A percentile compares a stretch with the other conserved stretches of the same genome.
Evolutionary conservation across 2,888 invertebrate genomes (phyloP).

Genomic region (Penaeus monodon): DNA sequence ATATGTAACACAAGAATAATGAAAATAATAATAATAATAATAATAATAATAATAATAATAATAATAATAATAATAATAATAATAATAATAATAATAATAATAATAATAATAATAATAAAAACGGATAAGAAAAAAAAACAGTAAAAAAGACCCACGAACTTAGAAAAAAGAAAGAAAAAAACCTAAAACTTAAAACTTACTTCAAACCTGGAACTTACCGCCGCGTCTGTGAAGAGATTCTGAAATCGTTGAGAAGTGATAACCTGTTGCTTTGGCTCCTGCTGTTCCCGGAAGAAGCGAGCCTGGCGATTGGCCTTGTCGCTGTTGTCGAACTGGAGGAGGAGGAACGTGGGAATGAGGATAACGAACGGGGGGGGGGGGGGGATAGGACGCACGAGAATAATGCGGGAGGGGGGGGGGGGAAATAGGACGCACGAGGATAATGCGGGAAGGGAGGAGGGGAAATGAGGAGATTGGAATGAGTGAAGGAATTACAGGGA

Average conservation of each 20-base stretch:
- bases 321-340: constrained; percentile 29
- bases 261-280: constrained; percentile 14
- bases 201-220: not conserved
- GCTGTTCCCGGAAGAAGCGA: constrained; percentile 24
- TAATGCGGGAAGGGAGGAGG: too few species aligned
- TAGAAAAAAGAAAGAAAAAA: too few species aligned
- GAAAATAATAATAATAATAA: too few species aligned
- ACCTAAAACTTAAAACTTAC: too few species aligned
- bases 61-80: too few species aligned
- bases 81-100: too few species aligned
- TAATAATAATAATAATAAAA: too few species aligned
- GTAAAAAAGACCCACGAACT: too few species aligned
- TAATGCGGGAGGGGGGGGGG: not conserved
- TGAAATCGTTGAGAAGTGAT: constrained; percentile 24
- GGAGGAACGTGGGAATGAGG: not conserved
- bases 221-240: constrained; percentile 19
- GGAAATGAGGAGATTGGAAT: not conserved
- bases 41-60: too few species aligned
- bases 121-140: too few species aligned
- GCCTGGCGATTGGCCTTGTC: constrained; percentile 19
- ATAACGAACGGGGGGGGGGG: not conserved
- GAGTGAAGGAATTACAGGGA: too few species aligned
- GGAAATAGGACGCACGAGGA: not conserved
- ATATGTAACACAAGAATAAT: too few species aligned
- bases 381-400: not conserved